Evolutionary conservation across 2,113 vertebrate species (phyloP).

Genomic region (Esox niger): DNA sequence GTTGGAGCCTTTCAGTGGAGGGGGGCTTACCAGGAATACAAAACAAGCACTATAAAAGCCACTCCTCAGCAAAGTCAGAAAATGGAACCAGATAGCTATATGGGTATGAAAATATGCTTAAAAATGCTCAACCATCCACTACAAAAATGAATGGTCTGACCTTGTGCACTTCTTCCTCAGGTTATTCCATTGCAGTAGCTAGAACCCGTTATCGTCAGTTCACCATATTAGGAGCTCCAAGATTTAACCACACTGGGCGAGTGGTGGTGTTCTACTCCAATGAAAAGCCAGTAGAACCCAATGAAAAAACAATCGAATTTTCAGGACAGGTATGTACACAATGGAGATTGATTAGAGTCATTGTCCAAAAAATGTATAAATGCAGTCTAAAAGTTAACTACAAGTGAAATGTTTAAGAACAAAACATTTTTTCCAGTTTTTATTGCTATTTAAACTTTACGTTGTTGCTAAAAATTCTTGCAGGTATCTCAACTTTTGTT

Average conservation of each 20-base stretch:
- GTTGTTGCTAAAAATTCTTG: too few relatives aligned
- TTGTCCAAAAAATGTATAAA: too few relatives aligned
- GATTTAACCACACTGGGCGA: constrained; percentile 59
- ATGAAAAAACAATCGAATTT: constrained; percentile 9
- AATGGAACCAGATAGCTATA: constrained; percentile 56
- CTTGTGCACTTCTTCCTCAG: constrained; percentile 34
- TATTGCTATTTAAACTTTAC: too few relatives aligned
- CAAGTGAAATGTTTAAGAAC: too few relatives aligned
- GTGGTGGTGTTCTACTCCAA: constrained; percentile 23
- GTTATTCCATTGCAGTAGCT: constrained; percentile 66
- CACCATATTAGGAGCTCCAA: constrained; percentile 65
- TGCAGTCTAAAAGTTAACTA: too few relatives aligned
- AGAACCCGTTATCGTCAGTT: rapidly evolving
- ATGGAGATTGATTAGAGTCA: neutral
- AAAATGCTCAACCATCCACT: neutral
- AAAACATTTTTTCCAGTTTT: too few relatives aligned
- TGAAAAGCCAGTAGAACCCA: neutral
- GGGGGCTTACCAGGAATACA: constrained; percentile 53
- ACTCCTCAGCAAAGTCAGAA: neutral
- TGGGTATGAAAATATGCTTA: constrained; percentile 45
- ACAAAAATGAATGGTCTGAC: neutral
- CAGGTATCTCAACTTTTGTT: too few relatives aligned
- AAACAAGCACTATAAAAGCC: rapidly evolving
- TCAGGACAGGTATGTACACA: constrained; percentile 40
- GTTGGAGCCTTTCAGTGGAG: constrained; percentile 69